phyloP scores from a whole-genome alignment of 2,797 vertebrate genomes.

The Cichlasoma orientale region DNA sequence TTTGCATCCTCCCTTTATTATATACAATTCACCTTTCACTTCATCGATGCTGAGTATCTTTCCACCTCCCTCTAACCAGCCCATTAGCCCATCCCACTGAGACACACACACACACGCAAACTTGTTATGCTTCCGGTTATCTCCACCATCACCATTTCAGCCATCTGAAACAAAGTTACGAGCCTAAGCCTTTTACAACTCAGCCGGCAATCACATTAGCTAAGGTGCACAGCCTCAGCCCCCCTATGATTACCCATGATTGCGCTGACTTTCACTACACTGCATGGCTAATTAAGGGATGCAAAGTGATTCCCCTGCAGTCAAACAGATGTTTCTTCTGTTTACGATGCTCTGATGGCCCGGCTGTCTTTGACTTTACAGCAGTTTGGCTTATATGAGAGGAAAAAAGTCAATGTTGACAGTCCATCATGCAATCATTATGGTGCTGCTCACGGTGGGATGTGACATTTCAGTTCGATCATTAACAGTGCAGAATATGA shows the following conservation, averaged over 20 bases:
- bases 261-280: conserved; percentile 48
- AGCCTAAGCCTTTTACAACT: conserved; percentile 68
- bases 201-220: conserved; percentile 68
- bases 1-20: conserved; percentile 43
- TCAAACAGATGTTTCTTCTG: conserved; percentile 60
- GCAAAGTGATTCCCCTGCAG: conserved; percentile 34
- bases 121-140: conserved; percentile 64
- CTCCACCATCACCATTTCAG: conserved; percentile 50
- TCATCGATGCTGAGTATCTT: conserved; percentile 23
- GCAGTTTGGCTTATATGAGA: conserved; percentile 34
- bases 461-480: conserved; percentile 32
- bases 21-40: conserved; percentile 59
- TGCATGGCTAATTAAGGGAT: conserved; percentile 64
- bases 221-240: conserved; percentile 41
- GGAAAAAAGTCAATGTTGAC: conserved; percentile 75
- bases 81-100: conserved; percentile 48
- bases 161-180: conserved; percentile 40
- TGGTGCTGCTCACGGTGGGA: conserved; percentile 46
- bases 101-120: conserved; percentile 18
- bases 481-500: conserved; percentile 38
- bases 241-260: conserved; percentile 50
- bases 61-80: conserved; percentile 27
- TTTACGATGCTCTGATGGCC: conserved; percentile 64
- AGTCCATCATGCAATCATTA: conserved; percentile 68
- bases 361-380: conserved; percentile 48